phyloP scores from a whole-genome alignment of 1,140 invertebrate species.

The Diorhabda sublineata region DNA sequence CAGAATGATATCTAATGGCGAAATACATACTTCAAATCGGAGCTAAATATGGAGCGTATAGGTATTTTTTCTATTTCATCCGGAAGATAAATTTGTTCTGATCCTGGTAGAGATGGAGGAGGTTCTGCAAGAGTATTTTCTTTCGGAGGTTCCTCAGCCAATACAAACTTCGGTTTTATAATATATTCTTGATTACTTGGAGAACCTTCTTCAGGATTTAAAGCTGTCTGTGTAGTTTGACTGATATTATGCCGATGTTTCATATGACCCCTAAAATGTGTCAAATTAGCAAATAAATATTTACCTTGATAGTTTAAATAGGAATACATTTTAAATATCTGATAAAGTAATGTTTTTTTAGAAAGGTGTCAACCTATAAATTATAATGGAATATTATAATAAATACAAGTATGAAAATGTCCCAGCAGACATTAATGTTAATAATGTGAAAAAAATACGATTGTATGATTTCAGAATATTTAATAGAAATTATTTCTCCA shows the following conservation, averaged over 20 bases:
- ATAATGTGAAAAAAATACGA: too few species aligned
- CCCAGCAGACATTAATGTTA: too few species aligned
- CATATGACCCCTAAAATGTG: conserved; percentile 49
- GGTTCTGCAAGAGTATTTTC: conserved; percentile 3
- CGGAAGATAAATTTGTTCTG: conserved; percentile 52
- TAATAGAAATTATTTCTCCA: too few species aligned
- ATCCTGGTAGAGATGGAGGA: conserved; percentile 18
- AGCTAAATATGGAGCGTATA: conserved; percentile 59
- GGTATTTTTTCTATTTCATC: conserved; percentile 62
- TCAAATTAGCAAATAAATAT: too few species aligned
- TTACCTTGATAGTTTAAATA: too few species aligned
- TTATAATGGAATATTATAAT: too few species aligned
- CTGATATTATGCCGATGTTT: conserved; percentile 52
- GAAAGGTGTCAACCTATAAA: too few species aligned
- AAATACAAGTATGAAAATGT: too few species aligned
- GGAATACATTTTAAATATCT: too few species aligned
- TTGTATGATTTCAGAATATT: too few species aligned
- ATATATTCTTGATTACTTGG: conserved; percentile 53
- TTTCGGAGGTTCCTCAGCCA: conserved; percentile 27
- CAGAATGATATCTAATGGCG: too few species aligned
- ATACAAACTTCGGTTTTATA: conserved; percentile 45
- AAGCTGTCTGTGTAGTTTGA: conserved; percentile 48
- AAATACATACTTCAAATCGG: conserved; percentile 39
- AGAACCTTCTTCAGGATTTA: conserved; percentile 52
- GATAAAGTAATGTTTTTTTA: too few species aligned